These are phyloP conservation scores for Pantherophis guttatus DNA, from an alignment of 2,113 vertebrate species.

Conservation along the genomic window DNA sequence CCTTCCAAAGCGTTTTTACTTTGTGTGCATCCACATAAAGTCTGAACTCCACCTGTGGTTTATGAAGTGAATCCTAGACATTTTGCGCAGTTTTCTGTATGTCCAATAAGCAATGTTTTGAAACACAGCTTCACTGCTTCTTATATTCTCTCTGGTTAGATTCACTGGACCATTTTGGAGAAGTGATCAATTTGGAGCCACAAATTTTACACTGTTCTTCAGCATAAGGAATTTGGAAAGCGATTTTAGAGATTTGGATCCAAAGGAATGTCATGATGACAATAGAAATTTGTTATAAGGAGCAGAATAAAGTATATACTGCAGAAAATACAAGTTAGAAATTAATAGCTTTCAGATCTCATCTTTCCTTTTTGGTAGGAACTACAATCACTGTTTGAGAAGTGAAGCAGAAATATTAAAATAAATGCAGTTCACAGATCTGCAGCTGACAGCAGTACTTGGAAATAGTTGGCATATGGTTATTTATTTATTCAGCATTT, in stretches of 20 bases:
- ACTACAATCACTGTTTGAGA: conserved; percentile 15
- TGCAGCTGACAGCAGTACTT: not conserved
- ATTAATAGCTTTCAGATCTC: conserved; percentile 17
- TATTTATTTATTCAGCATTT: not conserved
- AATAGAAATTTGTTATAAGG: conserved; percentile 2
- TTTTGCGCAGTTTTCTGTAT: not conserved
- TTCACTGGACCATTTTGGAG: not conserved
- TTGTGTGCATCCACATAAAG: not conserved
- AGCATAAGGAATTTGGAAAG: not conserved
- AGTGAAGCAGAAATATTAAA: conserved; percentile 20
- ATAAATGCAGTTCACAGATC: conserved; percentile 11
- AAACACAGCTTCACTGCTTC: not conserved
- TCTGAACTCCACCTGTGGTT: not conserved
- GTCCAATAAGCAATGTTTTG: not conserved
- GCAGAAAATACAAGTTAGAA: conserved; percentile 7
- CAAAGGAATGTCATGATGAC: not conserved
- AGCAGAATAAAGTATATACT: not conserved
- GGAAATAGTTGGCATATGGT: conserved; percentile 12
- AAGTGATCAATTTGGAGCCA: not conserved
- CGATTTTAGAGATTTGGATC: conserved; percentile 3
- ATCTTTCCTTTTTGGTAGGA: conserved; percentile 14
- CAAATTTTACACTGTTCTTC: conserved; percentile 3
- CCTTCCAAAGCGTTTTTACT: not conserved
- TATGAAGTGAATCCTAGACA: not conserved
- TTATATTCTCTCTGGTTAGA: not conserved